These are phyloP conservation scores for Eurosta solidaginis DNA, from an alignment of 1,140 invertebrate genomes.

Conservation along the genomic window DNA sequence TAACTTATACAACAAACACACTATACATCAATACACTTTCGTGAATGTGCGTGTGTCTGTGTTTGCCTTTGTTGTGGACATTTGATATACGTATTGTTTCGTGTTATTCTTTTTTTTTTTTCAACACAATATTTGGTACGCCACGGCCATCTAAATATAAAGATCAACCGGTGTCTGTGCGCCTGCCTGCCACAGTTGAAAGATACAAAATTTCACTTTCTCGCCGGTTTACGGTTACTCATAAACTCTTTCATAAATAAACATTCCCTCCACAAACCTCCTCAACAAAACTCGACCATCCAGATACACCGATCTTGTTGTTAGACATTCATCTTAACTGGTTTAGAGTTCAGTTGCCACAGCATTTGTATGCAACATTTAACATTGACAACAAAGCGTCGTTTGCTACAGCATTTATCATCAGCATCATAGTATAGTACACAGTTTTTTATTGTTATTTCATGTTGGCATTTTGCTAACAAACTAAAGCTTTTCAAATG, in stretches of 20 bases:
- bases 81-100: neutral
- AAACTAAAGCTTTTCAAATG: neutral
- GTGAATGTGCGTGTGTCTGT: neutral
- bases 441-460: neutral
- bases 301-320: too few relatives aligned
- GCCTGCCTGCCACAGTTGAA: neutral
- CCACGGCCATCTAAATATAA: too few relatives aligned
- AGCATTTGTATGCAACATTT: neutral
- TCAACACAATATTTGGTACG: neutral
- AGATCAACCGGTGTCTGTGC: too few relatives aligned
- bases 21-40: too few relatives aligned
- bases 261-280: too few relatives aligned
- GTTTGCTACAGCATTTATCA: neutral
- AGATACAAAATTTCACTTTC: slow-evolving; percentile 24
- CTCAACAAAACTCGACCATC: too few relatives aligned
- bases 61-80: neutral
- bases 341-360: neutral
- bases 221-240: slow-evolving; percentile 24
- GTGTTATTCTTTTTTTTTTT: neutral
- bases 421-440: neutral
- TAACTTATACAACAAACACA: neutral
- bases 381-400: too few relatives aligned
- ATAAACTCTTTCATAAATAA: neutral
- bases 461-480: neutral
- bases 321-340: neutral